These are phyloP conservation scores for Trissolcus brochymenae DNA, from an alignment of 2,888 invertebrate species.

Conservation along the genomic window DNA sequence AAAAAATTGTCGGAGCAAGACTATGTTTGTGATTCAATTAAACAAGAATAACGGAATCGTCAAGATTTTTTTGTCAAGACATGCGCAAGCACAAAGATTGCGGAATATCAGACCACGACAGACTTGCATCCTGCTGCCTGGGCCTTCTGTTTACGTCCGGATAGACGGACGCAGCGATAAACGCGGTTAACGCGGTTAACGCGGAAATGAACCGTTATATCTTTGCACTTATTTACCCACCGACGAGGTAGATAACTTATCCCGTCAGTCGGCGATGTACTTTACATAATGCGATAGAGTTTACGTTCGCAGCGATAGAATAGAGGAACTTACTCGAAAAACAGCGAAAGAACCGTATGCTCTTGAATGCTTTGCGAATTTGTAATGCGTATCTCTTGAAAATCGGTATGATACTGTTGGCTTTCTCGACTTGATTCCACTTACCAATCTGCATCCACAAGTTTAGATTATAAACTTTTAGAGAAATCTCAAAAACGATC, in stretches of 20 bases:
- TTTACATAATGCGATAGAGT: conserved; percentile 69
- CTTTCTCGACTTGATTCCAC: conserved; percentile 6
- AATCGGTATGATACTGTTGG: conserved; percentile 50
- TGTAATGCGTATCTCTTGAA: conserved; percentile 52
- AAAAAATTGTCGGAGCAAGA: conserved; percentile 6
- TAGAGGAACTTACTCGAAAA: conserved; percentile 57
- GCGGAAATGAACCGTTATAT: conserved; percentile 76
- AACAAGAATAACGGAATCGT: conserved; percentile 22
- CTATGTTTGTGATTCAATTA: conserved; percentile 19
- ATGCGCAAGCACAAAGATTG: conserved; percentile 40
- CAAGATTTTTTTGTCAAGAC: conserved; percentile 35
- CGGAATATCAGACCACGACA: conserved; percentile 48
- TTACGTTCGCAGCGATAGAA: conserved; percentile 59
- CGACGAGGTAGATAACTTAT: conserved; percentile 62
- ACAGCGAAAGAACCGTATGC: conserved; percentile 59
- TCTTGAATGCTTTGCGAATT: conserved; percentile 52
- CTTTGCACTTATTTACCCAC: conserved; percentile 73
- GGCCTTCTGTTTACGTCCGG: conserved; percentile 66
- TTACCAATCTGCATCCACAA: no score
- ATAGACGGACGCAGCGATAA: conserved; percentile 73
- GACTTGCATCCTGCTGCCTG: conserved; percentile 68
- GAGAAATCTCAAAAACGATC: no score
- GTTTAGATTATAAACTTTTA: no score
- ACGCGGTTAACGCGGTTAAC: conserved; percentile 70
- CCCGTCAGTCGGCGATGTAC: conserved; percentile 60